Evolutionary conservation across 2,113 vertebrate species (phyloP).

Genomic region (Pelusios castaneus): DNA sequence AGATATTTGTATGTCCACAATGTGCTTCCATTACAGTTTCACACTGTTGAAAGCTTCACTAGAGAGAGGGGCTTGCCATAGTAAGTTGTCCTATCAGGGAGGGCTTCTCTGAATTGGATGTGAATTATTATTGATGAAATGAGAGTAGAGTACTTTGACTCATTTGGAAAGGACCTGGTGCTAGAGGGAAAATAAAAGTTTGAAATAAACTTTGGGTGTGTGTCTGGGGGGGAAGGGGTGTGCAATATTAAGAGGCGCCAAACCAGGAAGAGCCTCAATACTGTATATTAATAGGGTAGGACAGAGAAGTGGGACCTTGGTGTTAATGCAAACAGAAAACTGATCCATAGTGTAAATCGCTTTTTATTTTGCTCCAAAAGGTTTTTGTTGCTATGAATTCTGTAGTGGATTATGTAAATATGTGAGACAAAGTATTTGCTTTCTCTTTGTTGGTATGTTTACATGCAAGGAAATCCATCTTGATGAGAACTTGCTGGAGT

Average conservation of each 20-base stretch:
- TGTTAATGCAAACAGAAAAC: background rate
- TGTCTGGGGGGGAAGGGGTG: background rate
- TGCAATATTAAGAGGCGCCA: background rate
- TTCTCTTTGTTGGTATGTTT: background rate
- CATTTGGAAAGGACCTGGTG: background rate
- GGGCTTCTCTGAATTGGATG: background rate
- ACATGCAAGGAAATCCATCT: background rate
- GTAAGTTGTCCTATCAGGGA: background rate
- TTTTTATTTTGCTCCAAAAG: background rate
- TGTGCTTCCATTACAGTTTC: background rate
- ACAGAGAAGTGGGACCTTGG: accelerated
- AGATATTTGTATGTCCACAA: background rate
- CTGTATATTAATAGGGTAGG: background rate
- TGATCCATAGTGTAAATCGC: background rate
- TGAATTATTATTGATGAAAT: background rate
- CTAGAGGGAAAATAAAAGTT: background rate
- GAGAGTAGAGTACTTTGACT: background rate
- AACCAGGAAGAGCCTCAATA: background rate
- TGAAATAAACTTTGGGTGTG: background rate
- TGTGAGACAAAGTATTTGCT: background rate
- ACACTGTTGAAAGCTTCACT: background rate
- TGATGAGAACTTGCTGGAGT: background rate
- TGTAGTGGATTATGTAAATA: background rate
- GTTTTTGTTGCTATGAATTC: background rate
- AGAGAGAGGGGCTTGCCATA: background rate